These are phyloP conservation scores for Phlogophora meticulosa DNA, from an alignment of 2,888 invertebrate genomes.

Conservation along the genomic window DNA sequence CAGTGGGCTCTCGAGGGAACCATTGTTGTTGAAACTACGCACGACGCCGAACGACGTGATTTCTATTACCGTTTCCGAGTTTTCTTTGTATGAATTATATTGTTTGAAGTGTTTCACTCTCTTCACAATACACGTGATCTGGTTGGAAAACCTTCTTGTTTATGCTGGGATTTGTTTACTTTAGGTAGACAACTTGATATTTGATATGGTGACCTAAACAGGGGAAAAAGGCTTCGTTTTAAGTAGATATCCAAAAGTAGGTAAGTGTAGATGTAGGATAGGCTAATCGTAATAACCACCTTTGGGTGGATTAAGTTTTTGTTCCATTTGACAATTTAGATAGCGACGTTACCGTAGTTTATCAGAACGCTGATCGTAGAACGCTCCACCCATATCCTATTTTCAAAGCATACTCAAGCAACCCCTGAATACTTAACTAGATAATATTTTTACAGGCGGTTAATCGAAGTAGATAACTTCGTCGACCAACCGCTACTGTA, in stretches of 20 bases:
- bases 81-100: slow-evolving; percentile 71
- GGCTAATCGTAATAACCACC: too few species aligned
- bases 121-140: slow-evolving; percentile 53
- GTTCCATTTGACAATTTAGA: slow-evolving; percentile 7
- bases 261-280: too few species aligned
- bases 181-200: slow-evolving; percentile 22
- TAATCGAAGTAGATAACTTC: neutral
- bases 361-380: neutral
- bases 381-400: neutral
- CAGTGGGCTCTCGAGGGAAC: slow-evolving; percentile 72
- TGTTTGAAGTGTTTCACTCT: slow-evolving; percentile 66
- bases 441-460: neutral
- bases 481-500: too few species aligned
- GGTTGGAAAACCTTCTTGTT: slow-evolving; percentile 41
- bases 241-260: too few species aligned
- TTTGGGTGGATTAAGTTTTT: slow-evolving; percentile 3
- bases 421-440: neutral
- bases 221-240: slow-evolving; percentile 1
- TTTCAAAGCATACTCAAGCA: neutral
- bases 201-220: slow-evolving; percentile 15
- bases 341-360: neutral
- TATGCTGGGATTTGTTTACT: slow-evolving; percentile 28
- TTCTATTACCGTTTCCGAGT: slow-evolving; percentile 76
- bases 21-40: slow-evolving; percentile 76
- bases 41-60: slow-evolving; percentile 72